Base-by-base conservation (phyloP, 35 echinoderm and acorn worm genomes). In the Chiridota heheva region DNA sequence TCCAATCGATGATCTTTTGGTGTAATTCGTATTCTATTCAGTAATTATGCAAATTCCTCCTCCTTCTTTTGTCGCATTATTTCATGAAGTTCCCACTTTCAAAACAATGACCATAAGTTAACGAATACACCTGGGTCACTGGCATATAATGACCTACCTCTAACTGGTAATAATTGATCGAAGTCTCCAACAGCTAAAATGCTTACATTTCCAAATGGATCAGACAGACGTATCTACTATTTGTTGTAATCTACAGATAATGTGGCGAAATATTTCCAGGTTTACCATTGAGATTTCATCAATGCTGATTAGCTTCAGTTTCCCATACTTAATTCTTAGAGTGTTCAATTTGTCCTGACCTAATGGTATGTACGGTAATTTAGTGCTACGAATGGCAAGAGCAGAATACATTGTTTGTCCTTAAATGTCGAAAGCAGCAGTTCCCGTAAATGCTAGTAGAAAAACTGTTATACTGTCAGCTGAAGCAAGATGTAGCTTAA, bases 251-350 rank as follows among this genome's bases (percentile, higher is more conserved):
- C 78, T 51, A 26, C 72, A 38, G 44, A 76, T 56, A 65, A 90
- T 84, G 70, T 83, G 68, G 42, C 38, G 56, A 15, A 86, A 49
- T 22, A 79, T 34, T 2, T 91, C 71, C 2, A 47, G 48, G 28
- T 42, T 53, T 4, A 91, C 88, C 88, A 91, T 86, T 43, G 88
- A 85, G 22, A 86, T 86, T 57, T 91, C 82, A 85, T 91, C 88
- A 37, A 91, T 85, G 42, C 84, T 80, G 4, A 91, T 48, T 36
- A 91, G 17, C 22, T 85, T 13, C 39, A 90, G 42, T 15, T 90
- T 36, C 33, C 43, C 40, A 13, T 67, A 70, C 70, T 90, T 90
- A 42, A 40, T 40, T 31, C 87, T 47, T 38, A 83, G 37, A 1
- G 87, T 83, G 44, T 74, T 90, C 30, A 74, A 25, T 27, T 63